Evolutionary conservation across 2,113 vertebrate genomes (phyloP).

Genomic region (Epinephelus lanceolatus): DNA sequence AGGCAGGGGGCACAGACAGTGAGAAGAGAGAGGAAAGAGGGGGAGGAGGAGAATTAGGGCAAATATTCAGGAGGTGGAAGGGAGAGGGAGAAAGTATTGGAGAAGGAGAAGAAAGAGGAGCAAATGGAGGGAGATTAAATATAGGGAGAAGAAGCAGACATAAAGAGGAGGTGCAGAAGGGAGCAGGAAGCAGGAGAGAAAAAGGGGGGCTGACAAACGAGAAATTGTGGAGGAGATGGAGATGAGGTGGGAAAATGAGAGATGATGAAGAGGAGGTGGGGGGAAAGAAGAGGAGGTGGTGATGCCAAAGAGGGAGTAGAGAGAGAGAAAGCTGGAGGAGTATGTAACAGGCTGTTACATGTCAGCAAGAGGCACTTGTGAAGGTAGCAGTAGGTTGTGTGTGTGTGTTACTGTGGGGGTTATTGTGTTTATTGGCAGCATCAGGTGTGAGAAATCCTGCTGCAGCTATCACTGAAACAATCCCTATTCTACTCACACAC

Average conservation of each 20-base stretch:
- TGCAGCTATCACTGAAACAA: conserved; percentile 33
- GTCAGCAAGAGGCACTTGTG: conserved; percentile 50
- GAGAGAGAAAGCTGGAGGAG: conserved; percentile 27
- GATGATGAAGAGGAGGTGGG: conserved; percentile 45
- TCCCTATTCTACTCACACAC: conserved; percentile 17
- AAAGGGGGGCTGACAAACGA: background rate
- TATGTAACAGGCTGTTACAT: conserved; percentile 62
- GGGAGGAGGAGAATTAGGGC: conserved; percentile 48
- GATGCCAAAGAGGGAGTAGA: conserved; percentile 31
- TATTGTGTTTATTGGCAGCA: conserved; percentile 48
- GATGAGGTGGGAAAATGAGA: conserved; percentile 14
- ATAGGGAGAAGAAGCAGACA: background rate
- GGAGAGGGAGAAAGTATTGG: background rate
- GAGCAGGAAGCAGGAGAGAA: conserved; percentile 12
- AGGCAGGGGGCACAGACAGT: background rate
- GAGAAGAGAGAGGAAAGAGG: conserved; percentile 4
- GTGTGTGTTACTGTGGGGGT: background rate
- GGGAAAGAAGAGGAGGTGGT: conserved; percentile 24
- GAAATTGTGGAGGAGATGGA: conserved; percentile 30
- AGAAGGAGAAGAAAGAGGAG: background rate
- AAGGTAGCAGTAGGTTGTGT: conserved; percentile 35
- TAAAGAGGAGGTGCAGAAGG: conserved; percentile 10
- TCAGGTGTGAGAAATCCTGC: conserved; percentile 60
- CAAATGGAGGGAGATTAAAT: background rate
- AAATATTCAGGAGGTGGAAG: conserved; percentile 38